Percentiles rank a stretch among this genome's conserved stretches.
Conservation (phyloP, 2,888 invertebrate genomes). For the Coelinius sp. region DNA sequence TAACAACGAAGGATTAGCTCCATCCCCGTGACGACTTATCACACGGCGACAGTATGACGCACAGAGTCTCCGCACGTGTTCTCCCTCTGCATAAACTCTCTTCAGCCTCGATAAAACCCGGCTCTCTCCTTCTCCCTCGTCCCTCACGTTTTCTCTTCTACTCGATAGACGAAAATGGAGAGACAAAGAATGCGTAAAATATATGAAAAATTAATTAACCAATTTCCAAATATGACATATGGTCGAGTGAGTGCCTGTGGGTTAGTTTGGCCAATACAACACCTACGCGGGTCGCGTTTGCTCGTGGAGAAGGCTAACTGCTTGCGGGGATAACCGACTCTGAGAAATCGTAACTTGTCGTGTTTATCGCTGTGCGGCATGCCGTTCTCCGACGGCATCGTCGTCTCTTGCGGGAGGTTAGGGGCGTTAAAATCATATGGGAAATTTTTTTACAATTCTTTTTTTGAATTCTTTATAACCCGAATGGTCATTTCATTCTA, state of each 20-base stretch:
- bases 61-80: constrained; percentile 37
- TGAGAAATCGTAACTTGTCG: constrained; percentile 70
- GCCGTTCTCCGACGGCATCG: constrained; percentile 58
- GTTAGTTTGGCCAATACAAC: constrained; percentile 15
- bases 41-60: constrained; percentile 38
- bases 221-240: constrained; percentile 15
- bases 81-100: constrained; percentile 2
- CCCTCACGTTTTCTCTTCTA: too few species aligned
- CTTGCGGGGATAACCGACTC: constrained; percentile 53
- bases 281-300: constrained; percentile 5
- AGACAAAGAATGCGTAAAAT: not conserved
- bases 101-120: not conserved
- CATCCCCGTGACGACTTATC: constrained; percentile 22
- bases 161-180: not conserved
- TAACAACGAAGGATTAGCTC: not conserved
- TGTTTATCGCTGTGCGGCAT: constrained; percentile 66
- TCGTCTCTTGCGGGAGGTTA: constrained; percentile 59
- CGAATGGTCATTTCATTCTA: not conserved
- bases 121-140: not conserved
- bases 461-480: constrained; percentile 25
- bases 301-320: constrained; percentile 16
- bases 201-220: constrained; percentile 11
- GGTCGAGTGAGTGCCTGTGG: constrained; percentile 12
- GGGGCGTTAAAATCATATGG: constrained; percentile 67
- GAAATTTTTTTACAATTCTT: constrained; percentile 55